Percentiles rank a stretch among this genome's conserved stretches.
Evolutionary conservation across 2,113 vertebrate genomes (phyloP).

Genomic region (Pomatorhinus ruficollis): DNA sequence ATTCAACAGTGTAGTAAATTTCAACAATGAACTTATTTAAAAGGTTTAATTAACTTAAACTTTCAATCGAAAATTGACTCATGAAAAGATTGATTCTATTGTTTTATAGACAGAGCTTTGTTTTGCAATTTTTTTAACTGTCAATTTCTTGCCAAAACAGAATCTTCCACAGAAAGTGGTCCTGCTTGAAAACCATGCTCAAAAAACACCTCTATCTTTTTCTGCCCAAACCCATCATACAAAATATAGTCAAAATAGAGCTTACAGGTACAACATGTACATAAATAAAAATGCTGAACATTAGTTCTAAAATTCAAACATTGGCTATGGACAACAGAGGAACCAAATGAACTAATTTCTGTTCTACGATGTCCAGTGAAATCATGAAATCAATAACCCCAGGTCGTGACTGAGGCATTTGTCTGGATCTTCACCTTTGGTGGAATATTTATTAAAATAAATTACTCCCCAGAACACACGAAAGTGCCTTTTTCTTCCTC

Average conservation of each 20-base stretch:
- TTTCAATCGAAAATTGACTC: not conserved
- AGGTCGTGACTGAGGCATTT: not conserved
- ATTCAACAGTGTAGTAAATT: not conserved
- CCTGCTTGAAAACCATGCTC: not conserved
- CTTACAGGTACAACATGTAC: not conserved
- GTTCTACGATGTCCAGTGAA: fast-evolving
- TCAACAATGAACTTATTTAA: not conserved
- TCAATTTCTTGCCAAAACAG: not conserved
- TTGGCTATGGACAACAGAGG: not conserved
- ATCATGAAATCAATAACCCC: not conserved
- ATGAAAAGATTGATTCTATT: not conserved
- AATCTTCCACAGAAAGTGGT: not conserved
- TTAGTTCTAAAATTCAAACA: not conserved
- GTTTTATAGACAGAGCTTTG: not conserved
- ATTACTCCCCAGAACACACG: not conserved
- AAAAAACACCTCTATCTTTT: not conserved
- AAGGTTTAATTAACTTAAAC: not conserved
- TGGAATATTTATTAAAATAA: not conserved
- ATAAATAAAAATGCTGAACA: not conserved
- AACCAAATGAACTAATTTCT: not conserved
- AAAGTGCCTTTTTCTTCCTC: not conserved
- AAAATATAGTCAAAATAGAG: not conserved
- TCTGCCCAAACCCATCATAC: not conserved
- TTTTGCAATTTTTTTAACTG: not conserved
- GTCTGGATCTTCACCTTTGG: not conserved